Evolutionary conservation across 2,888 invertebrate genomes (phyloP), one percentile per base, ranked within the genome.

Genomic region (Drosophila fulvimacula): DNA sequence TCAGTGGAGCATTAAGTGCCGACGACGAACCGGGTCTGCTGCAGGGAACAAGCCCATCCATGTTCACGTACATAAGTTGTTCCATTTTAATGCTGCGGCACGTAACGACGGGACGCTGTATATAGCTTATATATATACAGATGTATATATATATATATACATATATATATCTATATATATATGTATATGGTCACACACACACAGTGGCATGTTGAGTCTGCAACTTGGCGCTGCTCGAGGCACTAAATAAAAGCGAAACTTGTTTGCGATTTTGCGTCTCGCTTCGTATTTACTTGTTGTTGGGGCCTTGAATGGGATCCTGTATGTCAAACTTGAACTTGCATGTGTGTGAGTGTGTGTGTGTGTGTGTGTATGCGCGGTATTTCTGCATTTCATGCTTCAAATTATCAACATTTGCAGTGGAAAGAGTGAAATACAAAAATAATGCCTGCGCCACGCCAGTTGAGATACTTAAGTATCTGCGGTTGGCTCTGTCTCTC

Each of bases 1-100:
- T 90, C 90, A 91, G 75, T 90, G 90, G 88, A 88, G 90, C 91
- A 91, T 91, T 89, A 82, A 90, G 87, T 84, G 77, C 79, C 79
- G 58, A 63, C 57, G 69, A 62, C 34, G 55, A 52, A 24, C 57
- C 62, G 52, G 56, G 36, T 10, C 57, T 57, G 56, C 9, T 57
- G 51, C 51, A 51, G 51, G 55, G 41, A 55, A 46, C 39, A 36
- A 32, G 51, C 51, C 36, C 51, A 51, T 24, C 48, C 63, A 64
- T 49, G 62, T 62, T 52, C 68, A 64, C 48, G 65, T 61, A 79
- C 65, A 69, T 76, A 79, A 69, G 76, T 70, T 86, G 88, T 85
- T 87, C 82, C 89, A 87, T 87, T 87, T 85, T 84, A 82, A 89
- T 85, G 89, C 89, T 76, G 79, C 41, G 77, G 87, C 89, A 89